Evolutionary conservation across 2,888 invertebrate species (phyloP), one percentile per base, ranked within the genome.

Genomic region (Drosophila peninsularis): DNA sequence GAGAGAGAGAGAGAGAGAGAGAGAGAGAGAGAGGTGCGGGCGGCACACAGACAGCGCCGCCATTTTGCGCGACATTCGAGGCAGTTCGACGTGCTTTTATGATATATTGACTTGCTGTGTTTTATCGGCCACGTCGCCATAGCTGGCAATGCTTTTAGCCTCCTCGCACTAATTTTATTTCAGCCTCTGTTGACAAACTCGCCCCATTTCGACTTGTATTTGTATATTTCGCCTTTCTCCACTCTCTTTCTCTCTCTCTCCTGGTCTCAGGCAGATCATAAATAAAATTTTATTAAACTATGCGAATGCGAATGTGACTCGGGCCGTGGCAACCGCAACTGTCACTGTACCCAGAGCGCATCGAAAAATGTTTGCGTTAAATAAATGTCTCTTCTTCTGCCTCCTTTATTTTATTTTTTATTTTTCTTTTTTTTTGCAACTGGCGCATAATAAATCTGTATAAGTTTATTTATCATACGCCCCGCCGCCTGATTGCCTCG

Each of bases 31-130:
- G 39, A 57, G 13, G 53, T 3, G 49, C 13, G 49, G 6, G 17
- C 3, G n/a, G 9, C 10, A 50, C 14, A 44, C 14, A 34, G 39
- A 55, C 57, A 52, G 62, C 44, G 78, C 65, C 81, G 75, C 82
- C 79, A 82, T 79, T 71, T 67, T 69, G 68, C 69, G 55, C 75
- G 69, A 80, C 70, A 75, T 54, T 79, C 65, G 71, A 69, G 72
- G 58, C 76, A 74, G 70, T 71, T 85, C 73, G 76, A 78, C 76
- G 82, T 78, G 88, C 89, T 87, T 84, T 82, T 89, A 86, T 87
- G 86, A 86, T 86, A 86, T 87, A 86, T 88, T 84, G 87, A 89
- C 89, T 87, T 69, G 85, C 72, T 78, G 53, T 72, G 71, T 76
- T 84, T 87, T 82, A 83, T 88, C 86, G 76, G 68, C 69, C 54